Conservation (phyloP, 2,888 invertebrate genomes). For the Cheilosia grossa region DNA sequence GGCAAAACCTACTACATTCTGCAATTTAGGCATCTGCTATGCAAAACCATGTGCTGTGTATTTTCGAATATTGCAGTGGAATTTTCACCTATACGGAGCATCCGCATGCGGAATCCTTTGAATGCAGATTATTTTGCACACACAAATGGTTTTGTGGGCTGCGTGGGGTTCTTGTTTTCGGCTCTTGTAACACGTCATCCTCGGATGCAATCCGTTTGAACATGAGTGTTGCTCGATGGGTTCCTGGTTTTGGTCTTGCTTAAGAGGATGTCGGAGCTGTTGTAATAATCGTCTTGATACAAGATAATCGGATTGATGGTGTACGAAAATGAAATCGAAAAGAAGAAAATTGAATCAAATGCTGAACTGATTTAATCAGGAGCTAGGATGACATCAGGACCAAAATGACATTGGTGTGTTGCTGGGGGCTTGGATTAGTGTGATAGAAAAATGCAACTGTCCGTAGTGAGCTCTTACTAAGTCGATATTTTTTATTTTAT, state of each 20-base stretch:
- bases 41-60: not conserved
- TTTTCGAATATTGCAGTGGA: slow-evolving; percentile 43
- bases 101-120: slow-evolving; percentile 41
- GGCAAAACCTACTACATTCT: slow-evolving; percentile 25
- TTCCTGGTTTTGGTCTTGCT: slow-evolving; percentile 39
- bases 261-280: slow-evolving; percentile 58
- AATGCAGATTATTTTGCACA: slow-evolving; percentile 49
- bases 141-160: slow-evolving; percentile 8
- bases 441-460: too few relatives aligned
- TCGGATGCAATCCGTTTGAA: slow-evolving; percentile 29
- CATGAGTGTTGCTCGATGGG: slow-evolving; percentile 52
- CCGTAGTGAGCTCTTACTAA: too few relatives aligned
- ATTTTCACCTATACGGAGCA: slow-evolving; percentile 45
- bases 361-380: slow-evolving; percentile 31
- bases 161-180: slow-evolving; percentile 30
- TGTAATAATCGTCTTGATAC: slow-evolving; percentile 61
- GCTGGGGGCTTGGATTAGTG: too few relatives aligned
- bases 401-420: too few relatives aligned
- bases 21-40: slow-evolving; percentile 8
- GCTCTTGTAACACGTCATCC: slow-evolving; percentile 39
- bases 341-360: slow-evolving; percentile 29
- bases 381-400: not conserved
- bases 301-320: slow-evolving; percentile 67
- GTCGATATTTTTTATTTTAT: too few relatives aligned
- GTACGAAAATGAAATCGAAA: slow-evolving; percentile 32